Evolutionary conservation across 1,140 invertebrate species (phyloP).

Genomic region (Drosophila setifemur): DNA sequence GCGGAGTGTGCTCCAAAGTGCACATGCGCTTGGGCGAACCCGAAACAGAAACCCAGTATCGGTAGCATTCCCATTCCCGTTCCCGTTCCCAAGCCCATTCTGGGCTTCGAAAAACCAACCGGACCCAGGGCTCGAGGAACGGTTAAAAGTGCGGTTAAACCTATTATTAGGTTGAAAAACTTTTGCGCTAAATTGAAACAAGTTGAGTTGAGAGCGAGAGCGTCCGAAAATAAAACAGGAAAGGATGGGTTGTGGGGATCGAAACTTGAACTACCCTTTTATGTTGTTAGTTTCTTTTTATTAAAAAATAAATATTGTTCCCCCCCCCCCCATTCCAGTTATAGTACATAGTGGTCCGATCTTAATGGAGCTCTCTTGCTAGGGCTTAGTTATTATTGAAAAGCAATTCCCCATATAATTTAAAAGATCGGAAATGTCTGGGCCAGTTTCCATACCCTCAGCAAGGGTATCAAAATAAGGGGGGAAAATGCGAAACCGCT

Average conservation of each 20-base stretch:
- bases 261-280: too few relatives aligned
- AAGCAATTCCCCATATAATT: too few relatives aligned
- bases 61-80: constrained; percentile 2
- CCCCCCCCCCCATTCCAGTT: too few relatives aligned
- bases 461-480: too few relatives aligned
- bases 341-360: too few relatives aligned
- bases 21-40: constrained; percentile 48
- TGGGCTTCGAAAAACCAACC: constrained; percentile 19
- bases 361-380: too few relatives aligned
- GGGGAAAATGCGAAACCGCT: constrained; percentile 57
- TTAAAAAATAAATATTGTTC: too few relatives aligned
- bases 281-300: too few relatives aligned
- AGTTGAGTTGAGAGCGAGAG: constrained; percentile 34
- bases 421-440: too few relatives aligned
- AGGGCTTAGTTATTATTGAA: too few relatives aligned
- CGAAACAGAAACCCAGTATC: constrained; percentile 7
- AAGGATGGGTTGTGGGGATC: too few relatives aligned
- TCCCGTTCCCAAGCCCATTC: neutral
- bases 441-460: too few relatives aligned
- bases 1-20: constrained; percentile 55
- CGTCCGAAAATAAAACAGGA: neutral
- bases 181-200: constrained; percentile 70
- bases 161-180: constrained; percentile 76
- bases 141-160: constrained; percentile 79
- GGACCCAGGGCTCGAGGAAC: constrained; percentile 60